Evolutionary conservation across 2,888 invertebrate species (phyloP).

Genomic region (Ellobium chinense): DNA sequence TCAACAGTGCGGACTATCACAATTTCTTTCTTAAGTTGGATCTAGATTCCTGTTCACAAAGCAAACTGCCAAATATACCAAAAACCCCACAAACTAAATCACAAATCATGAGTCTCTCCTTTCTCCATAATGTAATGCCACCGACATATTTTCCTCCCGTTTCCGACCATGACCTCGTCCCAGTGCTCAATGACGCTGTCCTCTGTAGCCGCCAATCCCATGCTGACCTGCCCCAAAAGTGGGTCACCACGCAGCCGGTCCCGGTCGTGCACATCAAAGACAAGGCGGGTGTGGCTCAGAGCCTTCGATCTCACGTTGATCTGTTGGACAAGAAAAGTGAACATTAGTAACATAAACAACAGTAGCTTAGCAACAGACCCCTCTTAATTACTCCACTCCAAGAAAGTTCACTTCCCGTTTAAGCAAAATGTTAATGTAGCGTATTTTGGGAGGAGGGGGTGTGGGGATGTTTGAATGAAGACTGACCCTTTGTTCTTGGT

Average conservation of each 20-base stretch:
- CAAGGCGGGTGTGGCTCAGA: slow-evolving; percentile 76
- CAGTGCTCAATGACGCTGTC: slow-evolving; percentile 77
- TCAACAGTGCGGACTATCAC: too few species aligned
- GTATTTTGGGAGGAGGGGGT: neutral
- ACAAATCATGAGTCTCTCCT: slow-evolving; percentile 41
- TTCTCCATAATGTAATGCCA: slow-evolving; percentile 74
- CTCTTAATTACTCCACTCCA: too few species aligned
- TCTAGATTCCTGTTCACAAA: too few species aligned
- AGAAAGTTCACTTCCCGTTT: too few species aligned
- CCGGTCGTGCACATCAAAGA: slow-evolving; percentile 74
- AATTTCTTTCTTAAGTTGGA: too few species aligned
- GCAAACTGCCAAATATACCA: too few species aligned
- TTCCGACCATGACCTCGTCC: slow-evolving; percentile 76
- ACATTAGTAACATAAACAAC: neutral
- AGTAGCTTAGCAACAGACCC: too few species aligned
- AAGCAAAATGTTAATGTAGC: neutral
- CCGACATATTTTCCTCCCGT: slow-evolving; percentile 73
- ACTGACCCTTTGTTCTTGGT: too few species aligned
- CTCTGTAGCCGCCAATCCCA: slow-evolving; percentile 76
- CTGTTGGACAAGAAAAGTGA: neutral
- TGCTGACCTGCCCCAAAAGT: slow-evolving; percentile 76
- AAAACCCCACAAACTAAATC: too few species aligned
- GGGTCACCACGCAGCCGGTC: slow-evolving; percentile 77
- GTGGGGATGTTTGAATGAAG: too few species aligned
- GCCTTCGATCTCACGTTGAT: slow-evolving; percentile 63